phyloP scores from a whole-genome alignment of 2,797 vertebrate species.

The Tarsius wallacei region DNA sequence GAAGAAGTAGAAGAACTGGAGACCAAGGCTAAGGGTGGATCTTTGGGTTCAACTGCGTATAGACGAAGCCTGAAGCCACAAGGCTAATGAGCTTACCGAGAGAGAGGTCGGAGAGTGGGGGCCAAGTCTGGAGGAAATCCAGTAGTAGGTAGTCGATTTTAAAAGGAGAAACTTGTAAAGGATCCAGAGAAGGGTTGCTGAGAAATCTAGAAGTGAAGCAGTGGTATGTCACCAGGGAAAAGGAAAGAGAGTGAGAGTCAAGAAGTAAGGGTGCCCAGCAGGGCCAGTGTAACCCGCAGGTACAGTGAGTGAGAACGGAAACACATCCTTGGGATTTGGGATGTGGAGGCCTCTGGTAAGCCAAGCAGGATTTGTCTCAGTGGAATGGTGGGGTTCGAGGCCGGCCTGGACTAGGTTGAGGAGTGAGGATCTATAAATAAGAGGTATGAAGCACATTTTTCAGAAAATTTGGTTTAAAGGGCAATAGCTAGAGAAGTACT shows the following conservation, averaged over 20 bases:
- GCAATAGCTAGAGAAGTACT: neutral
- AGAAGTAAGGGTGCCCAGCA: neutral
- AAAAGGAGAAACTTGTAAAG: neutral
- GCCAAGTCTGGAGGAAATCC: neutral
- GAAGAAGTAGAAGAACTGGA: neutral
- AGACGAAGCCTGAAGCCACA: neutral
- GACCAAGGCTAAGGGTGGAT: neutral
- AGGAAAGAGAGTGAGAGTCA: neutral
- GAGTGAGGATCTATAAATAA: neutral
- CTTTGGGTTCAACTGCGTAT: neutral
- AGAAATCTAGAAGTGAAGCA: neutral
- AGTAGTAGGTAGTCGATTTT: neutral
- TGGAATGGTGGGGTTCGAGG: neutral
- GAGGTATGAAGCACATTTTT: neutral
- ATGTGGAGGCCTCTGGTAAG: neutral
- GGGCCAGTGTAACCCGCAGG: neutral
- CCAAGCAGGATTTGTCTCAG: neutral
- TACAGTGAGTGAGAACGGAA: neutral
- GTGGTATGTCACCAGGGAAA: neutral
- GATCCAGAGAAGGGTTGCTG: neutral
- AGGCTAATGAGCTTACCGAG: neutral
- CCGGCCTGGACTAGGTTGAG: neutral
- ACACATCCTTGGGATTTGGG: neutral
- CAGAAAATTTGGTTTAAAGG: slow-evolving; percentile 49
- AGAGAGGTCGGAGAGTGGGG: neutral